Conservation (phyloP, 1,140 invertebrate genomes). For the Periplaneta americana region DNA sequence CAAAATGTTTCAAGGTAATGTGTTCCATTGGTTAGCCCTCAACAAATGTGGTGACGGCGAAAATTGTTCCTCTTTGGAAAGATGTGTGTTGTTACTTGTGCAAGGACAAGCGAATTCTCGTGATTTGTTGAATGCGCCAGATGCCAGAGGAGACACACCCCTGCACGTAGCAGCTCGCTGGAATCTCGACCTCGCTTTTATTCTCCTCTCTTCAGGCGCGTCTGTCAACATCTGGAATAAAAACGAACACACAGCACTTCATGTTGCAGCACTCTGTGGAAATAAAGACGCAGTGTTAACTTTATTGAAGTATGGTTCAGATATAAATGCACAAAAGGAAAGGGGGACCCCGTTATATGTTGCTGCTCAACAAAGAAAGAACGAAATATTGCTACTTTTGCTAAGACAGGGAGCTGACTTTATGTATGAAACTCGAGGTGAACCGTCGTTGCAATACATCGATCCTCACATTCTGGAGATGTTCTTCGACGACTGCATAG, state of each 20-base stretch:
- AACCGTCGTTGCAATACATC: conserved; percentile 63
- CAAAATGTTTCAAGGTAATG: neutral
- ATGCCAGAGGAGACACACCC: neutral
- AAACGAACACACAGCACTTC: neutral
- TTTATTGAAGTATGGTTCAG: conserved; percentile 26
- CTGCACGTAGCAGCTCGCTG: neutral
- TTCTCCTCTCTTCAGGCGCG: neutral
- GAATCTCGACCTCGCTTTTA: neutral
- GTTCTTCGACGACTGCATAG: conserved; percentile 60
- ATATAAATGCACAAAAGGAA: conserved; percentile 33
- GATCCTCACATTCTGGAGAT: conserved; percentile 53
- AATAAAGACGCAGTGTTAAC: neutral
- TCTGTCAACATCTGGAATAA: neutral
- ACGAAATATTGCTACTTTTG: neutral
- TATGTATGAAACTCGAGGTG: conserved; percentile 54
- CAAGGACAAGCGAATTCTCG: too few relatives aligned
- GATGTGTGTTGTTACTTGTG: neutral
- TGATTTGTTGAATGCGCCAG: neutral
- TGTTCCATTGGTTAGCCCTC: neutral
- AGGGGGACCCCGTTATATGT: neutral
- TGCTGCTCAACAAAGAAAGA: neutral
- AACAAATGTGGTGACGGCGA: neutral
- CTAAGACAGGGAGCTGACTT: conserved; percentile 59
- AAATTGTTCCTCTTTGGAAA: neutral
- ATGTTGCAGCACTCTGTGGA: neutral